Conservation (phyloP, 2,113 vertebrate species). For the Columba livia region DNA sequence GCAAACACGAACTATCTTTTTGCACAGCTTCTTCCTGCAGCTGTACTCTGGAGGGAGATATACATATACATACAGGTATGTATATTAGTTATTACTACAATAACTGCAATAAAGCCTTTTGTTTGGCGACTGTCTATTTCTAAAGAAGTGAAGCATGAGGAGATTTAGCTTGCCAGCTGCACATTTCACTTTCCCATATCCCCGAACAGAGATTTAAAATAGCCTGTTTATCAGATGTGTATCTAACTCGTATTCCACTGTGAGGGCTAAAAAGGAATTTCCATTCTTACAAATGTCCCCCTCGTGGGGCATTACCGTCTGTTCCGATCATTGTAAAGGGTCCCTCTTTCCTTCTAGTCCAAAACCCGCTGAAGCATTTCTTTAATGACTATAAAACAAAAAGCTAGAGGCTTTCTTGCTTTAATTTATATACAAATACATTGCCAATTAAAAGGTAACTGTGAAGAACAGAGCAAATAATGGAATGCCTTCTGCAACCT, state of each 20-base stretch:
- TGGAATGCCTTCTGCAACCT: slow-evolving; percentile 30
- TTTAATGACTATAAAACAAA: slow-evolving; percentile 24
- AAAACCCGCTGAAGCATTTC: slow-evolving; percentile 42
- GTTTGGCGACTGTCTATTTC: neutral
- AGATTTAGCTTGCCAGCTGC: slow-evolving; percentile 50
- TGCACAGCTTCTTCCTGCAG: slow-evolving; percentile 24
- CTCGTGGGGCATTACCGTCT: slow-evolving; percentile 49
- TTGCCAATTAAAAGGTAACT: slow-evolving; percentile 53
- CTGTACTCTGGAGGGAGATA: slow-evolving; percentile 54
- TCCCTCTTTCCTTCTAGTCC: slow-evolving; percentile 11
- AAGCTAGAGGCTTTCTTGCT: neutral
- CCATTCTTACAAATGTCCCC: slow-evolving; percentile 49
- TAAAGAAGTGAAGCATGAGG: slow-evolving; percentile 31
- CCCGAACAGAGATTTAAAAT: slow-evolving; percentile 55
- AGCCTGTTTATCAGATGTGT: slow-evolving; percentile 63
- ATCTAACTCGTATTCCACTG: slow-evolving; percentile 51
- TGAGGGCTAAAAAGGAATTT: slow-evolving; percentile 63
- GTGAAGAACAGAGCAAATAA: slow-evolving; percentile 24
- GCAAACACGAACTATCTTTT: neutral
- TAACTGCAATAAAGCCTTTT: slow-evolving; percentile 15
- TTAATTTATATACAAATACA: slow-evolving; percentile 27
- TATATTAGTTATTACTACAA: slow-evolving; percentile 38
- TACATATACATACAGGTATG: slow-evolving; percentile 49
- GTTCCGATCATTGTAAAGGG: slow-evolving; percentile 42
- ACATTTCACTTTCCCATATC: slow-evolving; percentile 42